Conservation (phyloP, 2,113 vertebrate species). For the Cnemophilus loriae region DNA sequence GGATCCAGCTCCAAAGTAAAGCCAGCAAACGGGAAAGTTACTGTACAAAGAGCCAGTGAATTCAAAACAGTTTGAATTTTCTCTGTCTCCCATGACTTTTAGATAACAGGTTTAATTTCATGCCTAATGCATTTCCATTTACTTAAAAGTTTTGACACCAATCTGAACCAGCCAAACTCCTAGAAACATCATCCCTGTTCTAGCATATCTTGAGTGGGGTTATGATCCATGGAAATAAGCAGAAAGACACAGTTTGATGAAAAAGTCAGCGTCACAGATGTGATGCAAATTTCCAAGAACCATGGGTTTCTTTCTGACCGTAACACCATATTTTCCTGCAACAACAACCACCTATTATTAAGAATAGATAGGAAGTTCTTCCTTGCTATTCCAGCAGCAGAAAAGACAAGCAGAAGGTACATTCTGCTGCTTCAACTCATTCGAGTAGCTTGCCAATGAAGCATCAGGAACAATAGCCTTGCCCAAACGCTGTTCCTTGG, state of each 20-base stretch:
- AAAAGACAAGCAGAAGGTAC: neutral
- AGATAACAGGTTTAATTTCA: neutral
- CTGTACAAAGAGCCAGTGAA: neutral
- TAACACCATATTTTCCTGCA: neutral
- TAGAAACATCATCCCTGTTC: neutral
- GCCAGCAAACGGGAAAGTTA: neutral
- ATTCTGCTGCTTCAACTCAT: neutral
- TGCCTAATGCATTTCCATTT: neutral
- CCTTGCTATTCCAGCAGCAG: neutral
- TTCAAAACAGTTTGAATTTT: neutral
- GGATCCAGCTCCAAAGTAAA: neutral
- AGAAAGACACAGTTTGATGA: neutral
- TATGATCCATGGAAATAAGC: neutral
- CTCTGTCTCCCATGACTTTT: neutral
- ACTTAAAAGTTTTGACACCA: neutral
- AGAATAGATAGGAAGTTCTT: neutral
- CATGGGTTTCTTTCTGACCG: neutral
- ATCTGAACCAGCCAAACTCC: neutral
- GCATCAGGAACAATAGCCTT: neutral
- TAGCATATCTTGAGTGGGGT: neutral
- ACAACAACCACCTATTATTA: neutral
- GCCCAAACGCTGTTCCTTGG: neutral
- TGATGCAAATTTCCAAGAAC: neutral
- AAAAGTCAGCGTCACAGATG: neutral
- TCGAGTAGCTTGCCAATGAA: neutral